A percentile compares a stretch with the other conserved stretches of the same genome.
Conservation (phyloP, 2,113 vertebrate species). For the Sceloporus tristichus region DNA sequence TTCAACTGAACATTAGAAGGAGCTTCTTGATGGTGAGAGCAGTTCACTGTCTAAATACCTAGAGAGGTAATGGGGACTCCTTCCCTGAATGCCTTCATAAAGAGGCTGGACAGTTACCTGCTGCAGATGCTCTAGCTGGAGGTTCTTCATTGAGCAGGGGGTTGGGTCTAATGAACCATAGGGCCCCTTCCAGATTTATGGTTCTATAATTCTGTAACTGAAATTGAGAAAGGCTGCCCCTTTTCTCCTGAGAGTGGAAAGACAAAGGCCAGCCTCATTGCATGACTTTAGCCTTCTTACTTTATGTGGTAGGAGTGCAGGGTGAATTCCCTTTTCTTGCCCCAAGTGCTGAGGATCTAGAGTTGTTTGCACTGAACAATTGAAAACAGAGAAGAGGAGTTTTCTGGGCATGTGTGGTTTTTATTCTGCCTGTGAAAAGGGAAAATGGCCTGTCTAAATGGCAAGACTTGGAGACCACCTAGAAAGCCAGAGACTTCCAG, state of each 20-base stretch:
- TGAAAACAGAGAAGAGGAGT: slow-evolving; percentile 32
- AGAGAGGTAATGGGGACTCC: too few relatives aligned
- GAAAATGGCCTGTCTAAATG: slow-evolving; percentile 32
- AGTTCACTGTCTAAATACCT: too few relatives aligned
- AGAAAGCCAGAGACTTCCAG: slow-evolving; percentile 6
- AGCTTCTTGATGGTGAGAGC: too few relatives aligned
- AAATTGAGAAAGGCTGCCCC: neutral
- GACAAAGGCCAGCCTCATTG: neutral
- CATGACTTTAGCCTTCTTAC: neutral
- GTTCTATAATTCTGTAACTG: neutral
- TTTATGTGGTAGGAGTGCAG: neutral
- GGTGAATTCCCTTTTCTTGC: neutral
- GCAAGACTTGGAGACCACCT: slow-evolving; percentile 32
- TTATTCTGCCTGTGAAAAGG: slow-evolving; percentile 3
- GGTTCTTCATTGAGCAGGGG: too few relatives aligned
- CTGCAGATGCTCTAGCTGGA: too few relatives aligned
- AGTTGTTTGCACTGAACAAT: slow-evolving; percentile 34
- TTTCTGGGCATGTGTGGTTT: slow-evolving; percentile 20
- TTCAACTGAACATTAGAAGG: too few relatives aligned
- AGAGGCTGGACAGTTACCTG: too few relatives aligned
- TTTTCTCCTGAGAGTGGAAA: neutral
- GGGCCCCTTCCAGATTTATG: neutral
- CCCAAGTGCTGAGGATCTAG: neutral
- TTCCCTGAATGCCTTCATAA: too few relatives aligned
- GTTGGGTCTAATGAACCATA: too few relatives aligned